Percentiles rank a stretch among this genome's conserved stretches.
phyloP scores from a whole-genome alignment of 2,113 vertebrate species.

The Haliaeetus leucogaster region DNA sequence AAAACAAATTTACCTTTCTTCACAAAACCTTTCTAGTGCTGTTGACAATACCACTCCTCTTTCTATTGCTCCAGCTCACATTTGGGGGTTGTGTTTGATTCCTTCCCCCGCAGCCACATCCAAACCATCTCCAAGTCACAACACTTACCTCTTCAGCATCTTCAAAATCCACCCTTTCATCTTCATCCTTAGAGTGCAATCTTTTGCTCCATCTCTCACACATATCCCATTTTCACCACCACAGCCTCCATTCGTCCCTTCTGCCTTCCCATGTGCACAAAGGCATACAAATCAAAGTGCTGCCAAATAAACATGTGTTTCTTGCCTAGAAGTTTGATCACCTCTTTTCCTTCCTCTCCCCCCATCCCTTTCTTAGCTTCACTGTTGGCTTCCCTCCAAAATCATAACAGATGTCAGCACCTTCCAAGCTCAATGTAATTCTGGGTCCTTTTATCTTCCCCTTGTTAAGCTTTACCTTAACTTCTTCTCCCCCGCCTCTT shows the following conservation, averaged over 20 bases:
- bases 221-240: neutral
- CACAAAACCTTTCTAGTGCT: neutral
- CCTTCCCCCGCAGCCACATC: neutral
- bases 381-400: neutral
- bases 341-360: neutral
- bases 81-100: neutral
- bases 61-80: neutral
- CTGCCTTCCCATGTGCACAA: neutral
- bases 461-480: neutral
- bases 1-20: neutral
- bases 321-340: neutral
- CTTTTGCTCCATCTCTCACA: neutral
- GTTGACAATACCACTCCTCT: neutral
- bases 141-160: neutral
- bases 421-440: neutral
- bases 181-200: neutral
- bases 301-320: neutral
- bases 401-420: neutral
- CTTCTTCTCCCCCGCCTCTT: neutral
- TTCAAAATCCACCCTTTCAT: neutral
- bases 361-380: neutral
- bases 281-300: neutral
- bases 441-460: neutral
- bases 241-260: neutral
- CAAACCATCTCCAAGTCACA: neutral